Evolutionary conservation across 1,140 invertebrate genomes (phyloP).

Genomic region (Mizuhopecten yessoensis): DNA sequence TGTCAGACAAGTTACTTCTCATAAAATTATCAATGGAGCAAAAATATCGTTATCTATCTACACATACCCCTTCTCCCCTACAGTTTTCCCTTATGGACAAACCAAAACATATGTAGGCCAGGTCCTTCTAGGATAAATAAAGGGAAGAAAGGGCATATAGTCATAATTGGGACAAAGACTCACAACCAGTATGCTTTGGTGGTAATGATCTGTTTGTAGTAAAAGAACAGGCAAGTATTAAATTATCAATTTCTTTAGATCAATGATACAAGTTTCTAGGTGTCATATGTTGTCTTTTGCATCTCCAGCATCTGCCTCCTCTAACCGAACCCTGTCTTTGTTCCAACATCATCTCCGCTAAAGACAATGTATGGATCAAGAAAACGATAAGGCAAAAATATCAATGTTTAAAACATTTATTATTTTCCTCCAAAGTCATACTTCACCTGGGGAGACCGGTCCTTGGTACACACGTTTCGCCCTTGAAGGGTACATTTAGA

Average conservation of each 20-base stretch:
- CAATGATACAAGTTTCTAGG: conserved; percentile 21
- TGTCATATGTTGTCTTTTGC: conserved; percentile 38
- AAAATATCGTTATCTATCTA: conserved; percentile 30
- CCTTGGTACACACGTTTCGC: conserved; percentile 24
- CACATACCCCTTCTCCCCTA: background rate
- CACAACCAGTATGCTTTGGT: conserved; percentile 37
- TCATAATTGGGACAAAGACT: conserved; percentile 32
- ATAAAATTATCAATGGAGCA: conserved; percentile 19
- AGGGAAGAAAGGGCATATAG: background rate
- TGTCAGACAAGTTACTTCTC: background rate
- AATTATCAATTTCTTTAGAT: conserved; percentile 20
- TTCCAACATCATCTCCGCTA: background rate
- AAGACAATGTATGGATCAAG: conserved; percentile 38
- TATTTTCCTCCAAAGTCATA: conserved; percentile 39
- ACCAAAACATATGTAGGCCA: conserved; percentile 31
- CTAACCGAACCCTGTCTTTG: conserved; percentile 14
- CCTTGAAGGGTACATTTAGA: conserved; percentile 38
- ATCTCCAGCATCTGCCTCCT: conserved; percentile 31
- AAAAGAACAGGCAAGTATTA: conserved; percentile 2
- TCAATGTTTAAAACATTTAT: conserved; percentile 36
- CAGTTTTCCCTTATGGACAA: background rate
- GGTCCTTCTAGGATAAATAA: background rate
- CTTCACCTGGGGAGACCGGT: conserved; percentile 36
- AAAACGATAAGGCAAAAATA: conserved; percentile 23
- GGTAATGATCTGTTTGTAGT: conserved; percentile 21